Base-by-base conservation (phyloP, 1,140 invertebrate species). In the Oryctes rhinoceros region DNA sequence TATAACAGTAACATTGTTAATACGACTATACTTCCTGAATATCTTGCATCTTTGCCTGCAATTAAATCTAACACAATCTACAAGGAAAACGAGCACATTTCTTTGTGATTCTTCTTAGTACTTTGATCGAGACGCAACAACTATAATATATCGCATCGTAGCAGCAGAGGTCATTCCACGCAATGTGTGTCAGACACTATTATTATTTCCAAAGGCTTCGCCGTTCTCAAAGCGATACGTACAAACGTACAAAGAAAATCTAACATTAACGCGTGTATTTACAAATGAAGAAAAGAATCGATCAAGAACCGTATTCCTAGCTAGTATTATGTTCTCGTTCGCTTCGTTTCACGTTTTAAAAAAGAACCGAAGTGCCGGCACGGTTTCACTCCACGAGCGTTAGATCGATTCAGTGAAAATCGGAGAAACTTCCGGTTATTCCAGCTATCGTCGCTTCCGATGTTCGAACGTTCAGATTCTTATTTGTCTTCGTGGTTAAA, bases 151-250 rank as follows among this genome's bases (percentile, higher is more conserved):
- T 18, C 15, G 49, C 53, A 4, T 59, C n/a, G 18, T n/a, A 59
- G 6, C 53, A 18, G n/a, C 53, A 59, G 53, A 59, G 53, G 53
- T 59, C 53, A 59, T 18, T 59, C 53, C 15, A 59, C 53, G 15
- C 53, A 59, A 59, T 59, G 53, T 59, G n/a, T 59, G 53, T 59
- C 53, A 59, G 53, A 59, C 18, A 18, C 53, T 59, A 59, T 59
- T 59, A 59, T 59, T 59, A 44, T 44, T 44, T n/a, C 53, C 53
- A 59, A 44, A 59, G 53, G 18, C n/a, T 59, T 59, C 53, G 18
- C 18, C 1, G 53, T 59, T 59, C 53, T 59, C 39, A 10, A 7
- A 44, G 5, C 5, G 0, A 7, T 10, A 44, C 39, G 5, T 10
- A 44, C 39, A 44, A 44, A 44, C 39, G 5, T 10, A 44, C 39